Evolutionary conservation across 2,113 vertebrate genomes (phyloP), one percentile per base, ranked within the genome.

Genomic region (Furnarius figulus): DNA sequence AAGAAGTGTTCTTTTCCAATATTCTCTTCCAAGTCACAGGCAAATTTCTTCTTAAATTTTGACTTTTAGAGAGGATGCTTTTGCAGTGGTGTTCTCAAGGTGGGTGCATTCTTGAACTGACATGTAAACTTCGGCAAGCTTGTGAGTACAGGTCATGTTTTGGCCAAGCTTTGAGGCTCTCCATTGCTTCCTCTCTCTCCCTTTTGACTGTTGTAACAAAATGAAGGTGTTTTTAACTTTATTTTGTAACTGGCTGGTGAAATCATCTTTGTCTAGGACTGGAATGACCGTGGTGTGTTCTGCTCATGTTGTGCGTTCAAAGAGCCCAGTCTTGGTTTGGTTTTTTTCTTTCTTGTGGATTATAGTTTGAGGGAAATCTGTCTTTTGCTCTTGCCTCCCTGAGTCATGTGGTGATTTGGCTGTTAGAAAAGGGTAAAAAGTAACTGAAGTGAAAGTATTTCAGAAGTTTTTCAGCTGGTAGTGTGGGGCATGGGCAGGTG

Each of bases 231-330:
- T 92, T 84, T 47, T 79, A 85, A 83, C 89, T 84, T 75, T 65
- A 33, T 84, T 93, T 93, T 70, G n/a, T 70, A 78, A 70, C 80
- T 90, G 93, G 82, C 49, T 91, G 65, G 72, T 87, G 81, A 81
- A 82, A 61, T 61, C 74, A 52, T 63, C 75, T 71, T 81, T 50
- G 88, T 92, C 88, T 78, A 78, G 56, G 95, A 81, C 89, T 72
- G 94, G 73, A 30, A 21, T 68, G 30, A 40, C 71, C 10, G 12
- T 81, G 75, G 18, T 66, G 89, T 91, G 93, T 92, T 84, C 80
- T 0, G 7, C 83, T 93, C 76, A 30, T 22, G 6, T 37, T n/a
- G 18, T 66, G 85, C 16, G 30, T 88, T 71, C 62, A 10, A 39
- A 66, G 86, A 61, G 37, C 59, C 85, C 49, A 13, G 1, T 56